Evolutionary conservation across 2,888 invertebrate genomes (phyloP).

Genomic region (Noctua comes): DNA sequence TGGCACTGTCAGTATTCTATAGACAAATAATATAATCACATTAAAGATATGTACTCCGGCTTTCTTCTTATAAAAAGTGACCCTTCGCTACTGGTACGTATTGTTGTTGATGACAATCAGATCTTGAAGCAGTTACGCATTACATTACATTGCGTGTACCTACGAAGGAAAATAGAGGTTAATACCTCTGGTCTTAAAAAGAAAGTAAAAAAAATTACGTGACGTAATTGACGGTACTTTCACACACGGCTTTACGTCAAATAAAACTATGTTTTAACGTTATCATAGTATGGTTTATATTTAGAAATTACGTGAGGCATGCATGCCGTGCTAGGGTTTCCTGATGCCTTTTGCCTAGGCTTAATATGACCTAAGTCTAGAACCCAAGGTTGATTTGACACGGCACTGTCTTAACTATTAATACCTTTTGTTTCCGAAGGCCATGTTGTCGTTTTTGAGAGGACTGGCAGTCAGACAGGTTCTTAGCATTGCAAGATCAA

Average conservation of each 20-base stretch:
- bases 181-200: constrained; percentile 15
- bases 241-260: constrained; percentile 20
- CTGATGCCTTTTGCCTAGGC: constrained; percentile 45
- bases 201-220: constrained; percentile 32
- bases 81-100: too few relatives aligned
- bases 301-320: constrained; percentile 51
- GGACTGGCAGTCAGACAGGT: not conserved
- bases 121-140: constrained; percentile 12
- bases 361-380: constrained; percentile 19
- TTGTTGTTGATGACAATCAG: not conserved
- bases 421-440: constrained; percentile 9
- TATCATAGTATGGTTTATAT: constrained; percentile 25
- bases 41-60: too few relatives aligned
- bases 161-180: constrained; percentile 12
- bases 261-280: constrained; percentile 21
- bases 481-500: constrained; percentile 10
- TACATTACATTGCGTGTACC: constrained; percentile 37
- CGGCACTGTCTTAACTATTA: constrained; percentile 11
- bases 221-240: constrained; percentile 29
- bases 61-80: too few relatives aligned
- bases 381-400: constrained; percentile 44
- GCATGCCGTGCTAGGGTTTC: constrained; percentile 60
- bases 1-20: too few relatives aligned
- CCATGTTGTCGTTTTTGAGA: constrained; percentile 1
- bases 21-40: too few relatives aligned